Base-by-base conservation (phyloP, 2,888 invertebrate genomes). In the Idaea aversata region DNA sequence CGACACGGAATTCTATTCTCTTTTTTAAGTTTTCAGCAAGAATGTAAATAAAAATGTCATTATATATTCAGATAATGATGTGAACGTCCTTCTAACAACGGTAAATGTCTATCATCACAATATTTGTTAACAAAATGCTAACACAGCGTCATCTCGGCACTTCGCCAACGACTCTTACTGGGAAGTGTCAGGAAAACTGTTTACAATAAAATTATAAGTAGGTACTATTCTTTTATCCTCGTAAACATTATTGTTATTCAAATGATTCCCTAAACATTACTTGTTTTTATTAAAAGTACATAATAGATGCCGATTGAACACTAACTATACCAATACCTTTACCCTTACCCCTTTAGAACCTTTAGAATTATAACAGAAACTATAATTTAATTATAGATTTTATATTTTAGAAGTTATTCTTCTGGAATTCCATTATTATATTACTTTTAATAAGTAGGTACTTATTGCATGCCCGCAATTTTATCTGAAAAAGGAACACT, bases 101-200 rank as follows among this genome's bases (percentile, higher is more conserved):
- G 59, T 65, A 63, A 69, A 66, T 64, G 62, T 67, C 66, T 66
- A 67, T 66, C 63, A 68, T 71, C 75, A 74, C 74, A 81, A 81
- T 84, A 81, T 85, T 85, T 81, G 82, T 84, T 83, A 86, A 85
- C 81, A 84, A 78, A 59, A 77, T 71, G 66, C 72, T 70, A 75
- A 78, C 77, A 76, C 65, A 59, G 67, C 68, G 72, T 72, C 77
- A 75, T 65, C 72, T 78, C 71, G 82, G 81, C 84, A 72, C 59
- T 15, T 62, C 61, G 77, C 75, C 78, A 79, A 69, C 63, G 6
- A 34, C 34, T 15, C 25, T 59, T 61, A 62, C 47, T 57, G 57
- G 64, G 61, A 61, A 64, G 34, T 59, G 16, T 38, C 63, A 61
- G 59, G 60, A 62, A 62, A 62, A 67, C 67, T 57, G 66, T 47